Percentiles rank a stretch among this genome's conserved stretches.
These are phyloP conservation scores for Anabas testudineus DNA, from an alignment of 2,797 vertebrate species.

Conservation along the genomic window DNA sequence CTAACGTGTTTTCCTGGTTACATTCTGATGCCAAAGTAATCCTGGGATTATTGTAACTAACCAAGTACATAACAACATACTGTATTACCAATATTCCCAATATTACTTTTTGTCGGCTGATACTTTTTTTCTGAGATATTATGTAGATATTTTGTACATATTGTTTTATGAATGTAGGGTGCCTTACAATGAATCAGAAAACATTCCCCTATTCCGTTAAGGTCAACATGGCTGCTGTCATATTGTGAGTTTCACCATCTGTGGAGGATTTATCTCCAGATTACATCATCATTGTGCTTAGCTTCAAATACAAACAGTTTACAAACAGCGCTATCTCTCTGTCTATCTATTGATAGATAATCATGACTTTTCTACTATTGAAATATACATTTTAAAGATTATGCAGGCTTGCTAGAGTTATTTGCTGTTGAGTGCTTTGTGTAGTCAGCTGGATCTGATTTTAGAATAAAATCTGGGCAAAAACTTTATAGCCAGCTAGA, in stretches of 20 bases:
- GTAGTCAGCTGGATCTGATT: constrained; percentile 20
- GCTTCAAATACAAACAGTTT: constrained; percentile 7
- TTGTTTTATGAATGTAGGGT: neutral
- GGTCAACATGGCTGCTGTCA: constrained; percentile 18
- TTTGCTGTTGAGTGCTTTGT: constrained; percentile 2
- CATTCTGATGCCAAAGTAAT: neutral
- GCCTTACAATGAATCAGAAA: neutral
- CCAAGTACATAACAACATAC: no score
- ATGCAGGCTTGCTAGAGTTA: neutral
- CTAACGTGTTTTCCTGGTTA: neutral
- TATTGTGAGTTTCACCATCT: constrained; percentile 34
- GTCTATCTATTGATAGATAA: no score
- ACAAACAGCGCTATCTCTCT: no score
- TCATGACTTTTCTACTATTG: neutral
- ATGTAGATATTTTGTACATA: no score
- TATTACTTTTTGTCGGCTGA: no score
- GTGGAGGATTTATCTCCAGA: constrained; percentile 42
- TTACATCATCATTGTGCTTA: constrained; percentile 41
- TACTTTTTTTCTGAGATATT: no score
- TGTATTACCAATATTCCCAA: no score
- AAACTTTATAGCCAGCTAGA: constrained; percentile 18
- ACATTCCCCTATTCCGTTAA: neutral
- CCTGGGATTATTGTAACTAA: no score
- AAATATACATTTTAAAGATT: neutral
- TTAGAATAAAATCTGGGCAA: constrained; percentile 22